These are phyloP conservation scores for Agonopterix subpropinquella DNA, from an alignment of 2,888 invertebrate genomes.

Conservation along the genomic window DNA sequence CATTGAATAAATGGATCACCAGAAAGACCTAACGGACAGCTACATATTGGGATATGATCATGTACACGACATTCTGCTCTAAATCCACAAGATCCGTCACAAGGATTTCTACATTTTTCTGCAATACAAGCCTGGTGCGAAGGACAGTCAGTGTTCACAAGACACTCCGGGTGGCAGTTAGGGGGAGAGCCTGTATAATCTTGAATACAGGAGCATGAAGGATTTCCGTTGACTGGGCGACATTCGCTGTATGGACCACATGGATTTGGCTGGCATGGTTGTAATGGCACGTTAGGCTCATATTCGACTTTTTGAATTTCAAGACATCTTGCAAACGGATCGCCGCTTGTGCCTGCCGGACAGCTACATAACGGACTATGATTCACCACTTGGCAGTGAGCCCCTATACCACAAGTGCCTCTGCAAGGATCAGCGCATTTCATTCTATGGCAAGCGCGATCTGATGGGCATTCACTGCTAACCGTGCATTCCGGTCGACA, in stretches of 20 bases:
- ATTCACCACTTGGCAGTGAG: conserved; percentile 85
- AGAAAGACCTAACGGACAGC: conserved; percentile 81
- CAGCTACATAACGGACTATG: conserved; percentile 89
- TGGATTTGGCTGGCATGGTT: conserved; percentile 85
- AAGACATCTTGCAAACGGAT: conserved; percentile 78
- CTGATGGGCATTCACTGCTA: conserved; percentile 84
- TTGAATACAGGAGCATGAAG: conserved; percentile 86
- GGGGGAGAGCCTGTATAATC: conserved; percentile 86
- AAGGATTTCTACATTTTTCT: conserved; percentile 88
- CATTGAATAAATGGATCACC: conserved; percentile 90
- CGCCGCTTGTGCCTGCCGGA: conserved; percentile 78
- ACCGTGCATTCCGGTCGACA: conserved; percentile 86
- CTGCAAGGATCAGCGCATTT: conserved; percentile 88
- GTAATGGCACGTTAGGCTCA: conserved; percentile 32
- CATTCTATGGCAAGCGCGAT: conserved; percentile 84
- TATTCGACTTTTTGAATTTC: conserved; percentile 33
- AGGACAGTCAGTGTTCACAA: conserved; percentile 87
- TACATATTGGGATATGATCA: conserved; percentile 89
- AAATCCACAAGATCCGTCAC: conserved; percentile 86
- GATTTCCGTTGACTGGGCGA: conserved; percentile 79
- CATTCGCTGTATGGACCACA: conserved; percentile 90
- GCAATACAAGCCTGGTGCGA: conserved; percentile 87
- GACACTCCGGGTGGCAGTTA: conserved; percentile 89
- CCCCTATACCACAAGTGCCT: conserved; percentile 82
- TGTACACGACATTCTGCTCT: conserved; percentile 86